Evolutionary conservation across 2,888 invertebrate species (phyloP), one percentile per base, ranked within the genome.

Genomic region (Tenthredo livida): DNA sequence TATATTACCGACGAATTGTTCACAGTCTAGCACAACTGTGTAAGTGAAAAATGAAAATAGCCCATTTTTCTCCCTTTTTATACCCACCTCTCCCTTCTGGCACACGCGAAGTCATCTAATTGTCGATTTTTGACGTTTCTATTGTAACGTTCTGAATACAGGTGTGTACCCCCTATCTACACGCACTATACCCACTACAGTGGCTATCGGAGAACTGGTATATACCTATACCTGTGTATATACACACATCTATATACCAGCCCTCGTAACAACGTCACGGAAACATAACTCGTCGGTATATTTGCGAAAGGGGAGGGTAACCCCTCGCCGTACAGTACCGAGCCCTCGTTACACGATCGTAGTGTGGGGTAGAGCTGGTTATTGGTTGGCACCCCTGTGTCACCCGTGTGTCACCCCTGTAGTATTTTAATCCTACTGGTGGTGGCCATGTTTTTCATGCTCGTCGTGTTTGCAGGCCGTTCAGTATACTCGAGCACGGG

Each of bases 241-340:
- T 1, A 10, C 61, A 25, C 21, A 61, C 2, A 61, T 25, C 21
- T 67, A 33, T 17, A 67, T 54, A 15, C 1, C 67, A 17, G 17
- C 12, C 6, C 67, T 67, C 72, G 43, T 43, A 73, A 73, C 40
- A 43, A 73, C 58, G 25, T 61, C 33, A 40, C 80, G 80, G 61
- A 80, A 80, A 80, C 80, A 80, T 54, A 77, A 84, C 87, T 88
- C 87, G 87, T 87, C 87, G 58, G 61, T 86, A 87, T 88, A 88
- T 89, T 88, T 88, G 88, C 88, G 83, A 86, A 87, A 87, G 86
- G 87, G 88, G 87, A 9, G 43, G 73, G 85, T 54, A 84, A 65
- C 33, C 77, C 65, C 58, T 61, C 40, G 84, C 17, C 12, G 17
- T 29, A 17, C 40, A 83, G 33, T 10, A 29, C 50, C 50, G 54